Conservation (phyloP, 2,113 vertebrate species). For the Rattus norvegicus region GRCr8 NC_086039.1:33671001-33671500, state of each 20-base stretch:
- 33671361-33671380: too few relatives aligned
- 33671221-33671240: too few relatives aligned
- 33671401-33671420: neutral
- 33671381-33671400: neutral
- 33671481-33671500: neutral
- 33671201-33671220: too few relatives aligned
- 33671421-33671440: neutral
- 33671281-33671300: too few relatives aligned
- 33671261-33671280: too few relatives aligned
- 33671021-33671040: neutral
- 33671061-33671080: neutral
- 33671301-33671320: too few relatives aligned
- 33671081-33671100: neutral
- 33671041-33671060: neutral
- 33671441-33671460: neutral
- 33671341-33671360: too few relatives aligned
- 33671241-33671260: too few relatives aligned
- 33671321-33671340: too few relatives aligned
- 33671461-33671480: neutral
- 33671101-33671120: neutral
- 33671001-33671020: neutral
- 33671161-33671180: neutral
- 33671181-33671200: neutral
- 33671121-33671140: neutral
- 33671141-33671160: neutral